Percentiles rank a stretch among this genome's conserved stretches.
These are phyloP conservation scores for Grus americana DNA, from an alignment of 2,113 vertebrate genomes.

Conservation along the genomic window DNA sequence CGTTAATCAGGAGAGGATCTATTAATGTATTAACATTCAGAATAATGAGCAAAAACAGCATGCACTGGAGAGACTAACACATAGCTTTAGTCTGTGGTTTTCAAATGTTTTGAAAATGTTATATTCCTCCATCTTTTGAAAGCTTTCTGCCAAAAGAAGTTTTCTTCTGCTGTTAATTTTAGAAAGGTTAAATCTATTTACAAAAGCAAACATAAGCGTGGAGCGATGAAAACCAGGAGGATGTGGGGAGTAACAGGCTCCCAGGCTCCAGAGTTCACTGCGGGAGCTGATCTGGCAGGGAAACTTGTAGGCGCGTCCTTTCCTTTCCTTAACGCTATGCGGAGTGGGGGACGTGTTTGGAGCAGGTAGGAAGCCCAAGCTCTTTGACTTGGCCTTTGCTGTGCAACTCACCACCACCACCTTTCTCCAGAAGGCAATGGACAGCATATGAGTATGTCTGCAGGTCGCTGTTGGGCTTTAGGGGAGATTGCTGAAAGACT, in stretches of 20 bases:
- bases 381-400: not conserved
- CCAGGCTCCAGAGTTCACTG: not conserved
- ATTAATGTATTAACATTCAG: slow-evolving; percentile 51
- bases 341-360: not conserved
- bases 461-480: not conserved
- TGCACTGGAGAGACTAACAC: not conserved
- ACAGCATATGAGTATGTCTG: not conserved
- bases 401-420: not conserved
- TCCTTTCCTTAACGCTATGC: not conserved
- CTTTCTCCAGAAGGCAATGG: not conserved
- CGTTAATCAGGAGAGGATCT: slow-evolving; percentile 53
- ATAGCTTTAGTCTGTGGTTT: not conserved
- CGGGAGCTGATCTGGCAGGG: not conserved
- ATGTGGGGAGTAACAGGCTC: not conserved
- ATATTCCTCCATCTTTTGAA: slow-evolving; percentile 10
- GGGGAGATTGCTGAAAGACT: not conserved
- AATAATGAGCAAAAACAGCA: slow-evolving; percentile 38
- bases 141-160: slow-evolving; percentile 41
- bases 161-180: slow-evolving; percentile 54
- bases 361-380: not conserved
- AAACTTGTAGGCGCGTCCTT: not conserved
- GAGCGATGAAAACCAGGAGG: not conserved
- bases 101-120: slow-evolving; percentile 50
- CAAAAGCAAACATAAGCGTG: slow-evolving; percentile 25
- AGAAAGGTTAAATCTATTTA: slow-evolving; percentile 58